Evolutionary conservation across 2,797 vertebrate species (phyloP).

Genomic region (Sebastes goodei): DNA sequence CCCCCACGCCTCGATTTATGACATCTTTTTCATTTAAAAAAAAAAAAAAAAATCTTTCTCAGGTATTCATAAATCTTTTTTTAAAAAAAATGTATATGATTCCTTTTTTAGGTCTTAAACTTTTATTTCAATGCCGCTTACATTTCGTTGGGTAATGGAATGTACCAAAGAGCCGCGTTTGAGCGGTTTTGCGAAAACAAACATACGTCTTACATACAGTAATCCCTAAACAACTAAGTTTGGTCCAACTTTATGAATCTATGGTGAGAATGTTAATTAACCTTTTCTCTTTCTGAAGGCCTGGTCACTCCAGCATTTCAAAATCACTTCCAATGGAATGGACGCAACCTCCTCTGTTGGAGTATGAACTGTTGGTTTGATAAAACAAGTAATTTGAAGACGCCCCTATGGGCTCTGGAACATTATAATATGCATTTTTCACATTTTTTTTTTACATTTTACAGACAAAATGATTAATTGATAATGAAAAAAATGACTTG

Average conservation of each 20-base stretch:
- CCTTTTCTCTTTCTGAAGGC: background rate
- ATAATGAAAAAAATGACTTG: background rate
- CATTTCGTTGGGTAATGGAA: constrained; percentile 32
- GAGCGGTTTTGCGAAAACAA: background rate
- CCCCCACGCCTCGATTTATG: constrained; percentile 26
- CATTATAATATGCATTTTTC: background rate
- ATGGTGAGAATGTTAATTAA: background rate
- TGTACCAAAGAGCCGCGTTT: constrained; percentile 63
- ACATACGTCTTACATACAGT: background rate
- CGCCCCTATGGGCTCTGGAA: background rate
- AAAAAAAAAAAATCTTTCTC: constrained; percentile 57
- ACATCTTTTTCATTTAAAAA: background rate
- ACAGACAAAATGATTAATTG: background rate
- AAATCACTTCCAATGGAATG: background rate
- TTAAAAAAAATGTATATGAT: background rate
- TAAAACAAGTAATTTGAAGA: background rate
- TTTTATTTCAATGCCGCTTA: background rate
- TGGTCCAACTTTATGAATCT: background rate
- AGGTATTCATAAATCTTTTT: constrained; percentile 60
- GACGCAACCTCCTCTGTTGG: background rate
- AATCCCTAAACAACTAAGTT: background rate
- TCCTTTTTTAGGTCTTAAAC: constrained; percentile 5
- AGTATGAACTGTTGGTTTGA: background rate
- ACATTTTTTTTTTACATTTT: background rate
- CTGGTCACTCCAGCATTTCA: background rate